Percentiles rank a stretch among this genome's conserved stretches.
These are phyloP conservation scores for Drosophila borealis DNA, from an alignment of 2,888 invertebrate genomes.

Conservation along the genomic window DNA sequence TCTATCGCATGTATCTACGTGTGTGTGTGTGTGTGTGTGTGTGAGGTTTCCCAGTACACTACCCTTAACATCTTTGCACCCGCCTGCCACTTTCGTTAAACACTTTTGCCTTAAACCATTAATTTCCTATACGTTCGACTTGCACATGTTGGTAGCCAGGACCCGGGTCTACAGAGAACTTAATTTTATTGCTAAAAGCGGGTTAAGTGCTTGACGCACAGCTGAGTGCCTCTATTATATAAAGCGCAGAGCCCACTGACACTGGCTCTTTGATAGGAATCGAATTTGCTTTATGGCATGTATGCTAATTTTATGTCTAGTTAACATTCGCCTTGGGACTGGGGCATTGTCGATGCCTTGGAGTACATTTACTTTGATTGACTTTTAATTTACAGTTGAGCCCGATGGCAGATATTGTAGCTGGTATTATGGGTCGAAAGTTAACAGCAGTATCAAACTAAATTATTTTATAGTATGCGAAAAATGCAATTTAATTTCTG, in stretches of 20 bases:
- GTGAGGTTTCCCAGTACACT: conserved; percentile 37
- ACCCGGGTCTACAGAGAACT: conserved; percentile 60
- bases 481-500: too few species aligned
- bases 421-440: conserved; percentile 6
- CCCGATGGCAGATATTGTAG: conserved; percentile 31
- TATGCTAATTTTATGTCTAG: conserved; percentile 78
- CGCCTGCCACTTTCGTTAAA: conserved; percentile 75
- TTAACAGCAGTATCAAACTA: conserved; percentile 11
- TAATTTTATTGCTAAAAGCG: conserved; percentile 83
- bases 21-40: conserved; percentile 22
- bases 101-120: conserved; percentile 83
- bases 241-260: conserved; percentile 24
- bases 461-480: not conserved
- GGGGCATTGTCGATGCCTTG: conserved; percentile 19
- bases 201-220: conserved; percentile 80
- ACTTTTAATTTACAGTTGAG: conserved; percentile 63
- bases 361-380: conserved; percentile 60
- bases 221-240: conserved; percentile 66
- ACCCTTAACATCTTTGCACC: conserved; percentile 13
- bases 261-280: conserved; percentile 72
- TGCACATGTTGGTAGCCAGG: conserved; percentile 60
- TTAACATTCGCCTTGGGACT: conserved; percentile 41
- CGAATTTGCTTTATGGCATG: conserved; percentile 83
- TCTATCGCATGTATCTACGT: conserved; percentile 45
- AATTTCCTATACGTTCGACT: conserved; percentile 78